phyloP scores from a whole-genome alignment of 2,888 invertebrate species.

The Doris montereyensis region DNA sequence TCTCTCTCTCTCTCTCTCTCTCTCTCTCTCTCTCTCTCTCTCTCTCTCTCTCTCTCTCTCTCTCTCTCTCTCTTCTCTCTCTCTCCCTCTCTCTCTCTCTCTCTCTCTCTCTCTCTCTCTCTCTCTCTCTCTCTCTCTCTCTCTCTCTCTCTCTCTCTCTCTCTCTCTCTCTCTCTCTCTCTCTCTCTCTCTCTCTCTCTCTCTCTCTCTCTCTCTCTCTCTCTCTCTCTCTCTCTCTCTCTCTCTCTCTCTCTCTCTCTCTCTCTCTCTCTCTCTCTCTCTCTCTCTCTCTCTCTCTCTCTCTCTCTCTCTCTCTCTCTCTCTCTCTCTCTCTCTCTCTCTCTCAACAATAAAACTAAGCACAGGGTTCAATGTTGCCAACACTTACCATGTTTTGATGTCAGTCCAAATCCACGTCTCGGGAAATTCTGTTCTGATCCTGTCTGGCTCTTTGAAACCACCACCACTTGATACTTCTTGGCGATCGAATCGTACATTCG shows the following conservation, averaged over 20 bases:
- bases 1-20: not conserved
- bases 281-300: not conserved
- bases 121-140: not conserved
- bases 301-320: not conserved
- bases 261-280: slow-evolving; percentile 16
- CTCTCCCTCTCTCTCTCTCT: slow-evolving; percentile 18
- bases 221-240: slow-evolving; percentile 2
- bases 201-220: not conserved
- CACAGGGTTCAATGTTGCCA: not conserved
- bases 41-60: slow-evolving; percentile 6
- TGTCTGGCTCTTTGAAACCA: slow-evolving; percentile 25
- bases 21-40: slow-evolving; percentile 3
- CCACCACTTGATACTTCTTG: too few species aligned
- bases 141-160: not conserved
- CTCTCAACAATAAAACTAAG: not conserved
- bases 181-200: slow-evolving; percentile 3
- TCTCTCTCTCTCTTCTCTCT: slow-evolving; percentile 2
- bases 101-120: not conserved
- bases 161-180: not conserved
- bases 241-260: not conserved
- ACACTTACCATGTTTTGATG: not conserved
- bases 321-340: not conserved
- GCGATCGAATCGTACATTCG: too few species aligned
- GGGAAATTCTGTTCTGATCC: slow-evolving; percentile 39
- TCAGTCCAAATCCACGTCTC: slow-evolving; percentile 45